Percentiles rank a stretch among this genome's conserved stretches.
phyloP scores from a whole-genome alignment of 2,113 vertebrate species.

The Antigone vipio region DNA sequence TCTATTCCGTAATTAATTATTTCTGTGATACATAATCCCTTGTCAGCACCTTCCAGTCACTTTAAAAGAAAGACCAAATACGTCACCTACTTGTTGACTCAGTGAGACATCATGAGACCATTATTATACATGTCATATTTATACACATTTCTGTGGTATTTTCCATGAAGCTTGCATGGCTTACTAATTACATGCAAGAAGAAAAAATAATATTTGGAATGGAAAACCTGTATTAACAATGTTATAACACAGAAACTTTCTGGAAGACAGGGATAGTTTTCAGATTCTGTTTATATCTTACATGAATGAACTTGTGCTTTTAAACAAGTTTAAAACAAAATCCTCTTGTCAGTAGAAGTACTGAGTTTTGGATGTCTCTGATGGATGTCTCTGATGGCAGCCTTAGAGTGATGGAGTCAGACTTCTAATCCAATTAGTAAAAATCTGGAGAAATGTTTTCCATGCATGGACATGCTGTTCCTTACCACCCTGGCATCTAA shows the following conservation, averaged over 20 bases:
- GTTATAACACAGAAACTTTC: neutral
- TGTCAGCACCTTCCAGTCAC: neutral
- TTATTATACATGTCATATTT: neutral
- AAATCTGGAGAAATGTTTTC: neutral
- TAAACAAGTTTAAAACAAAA: neutral
- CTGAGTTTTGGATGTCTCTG: neutral
- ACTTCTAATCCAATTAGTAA: neutral
- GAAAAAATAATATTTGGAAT: neutral
- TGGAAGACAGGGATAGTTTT: neutral
- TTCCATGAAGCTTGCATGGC: neutral
- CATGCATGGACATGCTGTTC: neutral
- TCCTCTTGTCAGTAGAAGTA: neutral
- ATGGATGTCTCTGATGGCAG: neutral
- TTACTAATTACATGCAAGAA: neutral
- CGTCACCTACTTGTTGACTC: neutral
- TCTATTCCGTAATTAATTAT: neutral
- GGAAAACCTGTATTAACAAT: neutral
- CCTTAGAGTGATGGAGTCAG: neutral
- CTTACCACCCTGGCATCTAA: neutral
- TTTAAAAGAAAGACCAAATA: neutral
- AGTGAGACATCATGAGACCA: neutral
- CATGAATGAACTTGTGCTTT: neutral
- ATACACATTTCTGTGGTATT: neutral
- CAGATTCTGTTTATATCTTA: neutral
- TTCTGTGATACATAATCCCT: neutral